Evolutionary conservation across 2,113 vertebrate species (phyloP).

Genomic region (Microtus montanus): DNA sequence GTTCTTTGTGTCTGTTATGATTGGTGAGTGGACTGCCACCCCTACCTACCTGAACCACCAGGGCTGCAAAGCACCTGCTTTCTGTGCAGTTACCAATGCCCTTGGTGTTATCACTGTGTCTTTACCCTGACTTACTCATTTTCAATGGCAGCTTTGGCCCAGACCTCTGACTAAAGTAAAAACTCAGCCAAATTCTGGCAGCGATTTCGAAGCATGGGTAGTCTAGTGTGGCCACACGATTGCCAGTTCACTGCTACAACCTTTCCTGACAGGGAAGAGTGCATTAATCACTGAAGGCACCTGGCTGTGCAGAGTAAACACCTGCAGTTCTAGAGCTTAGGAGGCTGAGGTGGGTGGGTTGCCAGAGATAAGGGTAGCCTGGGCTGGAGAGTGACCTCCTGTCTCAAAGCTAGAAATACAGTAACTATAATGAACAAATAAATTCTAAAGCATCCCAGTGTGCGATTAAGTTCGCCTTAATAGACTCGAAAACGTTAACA

Average conservation of each 20-base stretch:
- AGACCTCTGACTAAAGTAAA: constrained; percentile 1
- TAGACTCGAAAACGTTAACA: background rate
- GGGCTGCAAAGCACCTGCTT: background rate
- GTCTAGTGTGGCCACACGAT: background rate
- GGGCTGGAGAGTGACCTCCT: background rate
- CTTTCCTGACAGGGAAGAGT: background rate
- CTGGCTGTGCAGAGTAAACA: no score
- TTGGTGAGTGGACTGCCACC: background rate
- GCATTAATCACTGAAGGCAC: background rate
- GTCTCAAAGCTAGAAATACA: background rate
- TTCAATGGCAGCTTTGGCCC: background rate
- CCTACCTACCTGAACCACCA: background rate
- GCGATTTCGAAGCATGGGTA: background rate
- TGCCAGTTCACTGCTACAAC: background rate
- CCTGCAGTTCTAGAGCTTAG: background rate
- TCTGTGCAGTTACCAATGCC: background rate
- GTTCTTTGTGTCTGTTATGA: background rate
- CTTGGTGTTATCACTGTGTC: background rate
- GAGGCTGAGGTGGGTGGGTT: background rate
- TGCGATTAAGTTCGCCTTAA: background rate
- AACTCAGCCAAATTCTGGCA: background rate
- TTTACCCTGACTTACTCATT: background rate
- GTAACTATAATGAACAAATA: background rate
- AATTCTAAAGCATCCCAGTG: background rate
- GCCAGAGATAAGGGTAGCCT: background rate